phyloP scores from a whole-genome alignment of 2,113 vertebrate species.

The Nansenia antarctica region DNA sequence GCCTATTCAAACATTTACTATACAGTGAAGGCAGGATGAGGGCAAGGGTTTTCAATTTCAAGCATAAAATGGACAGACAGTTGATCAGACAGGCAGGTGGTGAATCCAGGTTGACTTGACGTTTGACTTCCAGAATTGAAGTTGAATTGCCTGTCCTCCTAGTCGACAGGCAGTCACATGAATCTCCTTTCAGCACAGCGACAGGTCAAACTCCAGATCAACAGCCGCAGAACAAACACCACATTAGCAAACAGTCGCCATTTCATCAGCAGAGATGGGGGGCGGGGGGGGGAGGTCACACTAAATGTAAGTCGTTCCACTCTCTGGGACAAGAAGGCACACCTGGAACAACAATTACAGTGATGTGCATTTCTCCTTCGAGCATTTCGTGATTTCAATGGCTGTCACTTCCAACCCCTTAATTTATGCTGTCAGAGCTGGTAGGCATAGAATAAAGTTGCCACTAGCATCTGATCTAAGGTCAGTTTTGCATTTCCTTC shows the following conservation, averaged over 20 bases:
- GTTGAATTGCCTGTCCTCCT: conserved; percentile 36
- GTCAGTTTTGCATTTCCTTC: neutral
- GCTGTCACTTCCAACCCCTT: conserved; percentile 44
- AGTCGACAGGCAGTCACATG: conserved; percentile 19
- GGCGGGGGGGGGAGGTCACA: conserved; percentile 18
- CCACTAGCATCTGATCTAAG: neutral
- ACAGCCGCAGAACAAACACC: conserved; percentile 59
- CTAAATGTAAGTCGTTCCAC: neutral
- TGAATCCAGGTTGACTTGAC: neutral
- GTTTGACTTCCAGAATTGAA: conserved; percentile 9
- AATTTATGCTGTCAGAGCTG: neutral
- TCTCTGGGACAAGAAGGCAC: neutral
- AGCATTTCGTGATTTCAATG: conserved; percentile 37
- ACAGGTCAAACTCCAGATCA: conserved; percentile 69
- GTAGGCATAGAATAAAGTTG: neutral
- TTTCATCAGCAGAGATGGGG: conserved; percentile 32
- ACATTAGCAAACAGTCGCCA: conserved; percentile 38
- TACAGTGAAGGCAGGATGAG: neutral
- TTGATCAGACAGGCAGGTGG: conserved; percentile 31
- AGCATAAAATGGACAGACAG: neutral
- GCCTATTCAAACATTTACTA: conserved; percentile 4
- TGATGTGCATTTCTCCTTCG: conserved; percentile 23
- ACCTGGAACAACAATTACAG: conserved; percentile 20
- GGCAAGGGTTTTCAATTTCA: conserved; percentile 9
- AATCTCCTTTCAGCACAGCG: conserved; percentile 37